Evolutionary conservation across 1,140 invertebrate genomes (phyloP).

Genomic region (Hypothenemus hampei): DNA sequence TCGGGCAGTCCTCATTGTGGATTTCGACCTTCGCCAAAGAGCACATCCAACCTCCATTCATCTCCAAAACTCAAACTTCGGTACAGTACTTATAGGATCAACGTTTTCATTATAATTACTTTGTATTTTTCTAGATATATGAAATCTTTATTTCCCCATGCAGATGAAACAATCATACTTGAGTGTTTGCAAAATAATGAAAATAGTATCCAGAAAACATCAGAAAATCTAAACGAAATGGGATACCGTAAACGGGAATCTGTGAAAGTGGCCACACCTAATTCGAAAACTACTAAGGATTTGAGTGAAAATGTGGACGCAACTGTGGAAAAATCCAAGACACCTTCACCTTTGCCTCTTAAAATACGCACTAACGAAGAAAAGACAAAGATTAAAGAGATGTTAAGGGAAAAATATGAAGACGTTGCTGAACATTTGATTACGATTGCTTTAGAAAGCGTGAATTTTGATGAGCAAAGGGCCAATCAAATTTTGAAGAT

Average conservation of each 20-base stretch:
- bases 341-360: slow-evolving; percentile 45
- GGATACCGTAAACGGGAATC: slow-evolving; percentile 76
- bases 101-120: slow-evolving; percentile 1
- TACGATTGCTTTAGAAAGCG: slow-evolving; percentile 79
- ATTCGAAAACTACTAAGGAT: slow-evolving; percentile 42
- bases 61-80: slow-evolving; percentile 90
- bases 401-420: slow-evolving; percentile 68
- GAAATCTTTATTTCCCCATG: slow-evolving; percentile 87
- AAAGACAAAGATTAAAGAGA: slow-evolving; percentile 51
- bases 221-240: slow-evolving; percentile 69
- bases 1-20: slow-evolving; percentile 43
- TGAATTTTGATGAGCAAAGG: slow-evolving; percentile 73
- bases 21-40: slow-evolving; percentile 49
- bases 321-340: slow-evolving; percentile 44
- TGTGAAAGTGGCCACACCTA: slow-evolving; percentile 47
- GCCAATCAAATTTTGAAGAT: slow-evolving; percentile 72
- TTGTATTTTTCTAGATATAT: slow-evolving; percentile 62
- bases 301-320: slow-evolving; percentile 47
- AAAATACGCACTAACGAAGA: not conserved
- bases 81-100: slow-evolving; percentile 45
- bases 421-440: slow-evolving; percentile 74
- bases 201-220: slow-evolving; percentile 82
- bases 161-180: slow-evolving; percentile 80
- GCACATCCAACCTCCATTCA: slow-evolving; percentile 61
- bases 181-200: slow-evolving; percentile 79